Conservation (phyloP, 2,797 vertebrate genomes). For the Nyctalus aviator region DNA sequence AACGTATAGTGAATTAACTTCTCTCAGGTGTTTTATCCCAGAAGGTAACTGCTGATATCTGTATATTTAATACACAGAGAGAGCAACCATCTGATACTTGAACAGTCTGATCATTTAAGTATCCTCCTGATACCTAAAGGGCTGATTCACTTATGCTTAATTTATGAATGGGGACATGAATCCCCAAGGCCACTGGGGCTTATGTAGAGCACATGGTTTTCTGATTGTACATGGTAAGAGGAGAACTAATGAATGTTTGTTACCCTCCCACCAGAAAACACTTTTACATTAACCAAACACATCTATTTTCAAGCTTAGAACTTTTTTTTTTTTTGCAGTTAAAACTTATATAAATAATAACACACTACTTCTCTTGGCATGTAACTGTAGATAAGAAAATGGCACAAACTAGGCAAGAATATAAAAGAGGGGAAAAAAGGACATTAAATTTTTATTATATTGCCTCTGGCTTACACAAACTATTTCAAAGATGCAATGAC, state of each 20-base stretch:
- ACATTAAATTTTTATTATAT: conserved; percentile 59
- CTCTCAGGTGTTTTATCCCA: background rate
- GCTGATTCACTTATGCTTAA: background rate
- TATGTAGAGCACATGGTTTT: background rate
- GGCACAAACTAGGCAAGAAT: background rate
- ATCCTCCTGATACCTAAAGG: background rate
- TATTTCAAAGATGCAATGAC: conserved; percentile 60
- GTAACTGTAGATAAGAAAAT: conserved; percentile 64
- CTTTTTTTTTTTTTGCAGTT: background rate
- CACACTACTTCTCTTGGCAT: background rate
- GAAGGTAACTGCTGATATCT: background rate
- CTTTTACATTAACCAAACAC: background rate
- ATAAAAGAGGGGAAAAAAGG: background rate
- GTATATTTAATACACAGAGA: background rate
- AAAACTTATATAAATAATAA: conserved; percentile 35
- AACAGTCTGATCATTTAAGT: background rate
- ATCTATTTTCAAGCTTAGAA: conserved; percentile 1
- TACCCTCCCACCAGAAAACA: background rate
- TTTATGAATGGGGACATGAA: background rate
- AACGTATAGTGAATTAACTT: background rate
- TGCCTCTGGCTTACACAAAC: conserved; percentile 56
- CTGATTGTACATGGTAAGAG: background rate
- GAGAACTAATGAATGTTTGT: background rate
- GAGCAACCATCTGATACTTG: background rate
- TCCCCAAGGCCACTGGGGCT: background rate